These are phyloP conservation scores for Myotis davidii DNA, from an alignment of 2,113 vertebrate genomes.

Conservation along the genomic window DNA sequence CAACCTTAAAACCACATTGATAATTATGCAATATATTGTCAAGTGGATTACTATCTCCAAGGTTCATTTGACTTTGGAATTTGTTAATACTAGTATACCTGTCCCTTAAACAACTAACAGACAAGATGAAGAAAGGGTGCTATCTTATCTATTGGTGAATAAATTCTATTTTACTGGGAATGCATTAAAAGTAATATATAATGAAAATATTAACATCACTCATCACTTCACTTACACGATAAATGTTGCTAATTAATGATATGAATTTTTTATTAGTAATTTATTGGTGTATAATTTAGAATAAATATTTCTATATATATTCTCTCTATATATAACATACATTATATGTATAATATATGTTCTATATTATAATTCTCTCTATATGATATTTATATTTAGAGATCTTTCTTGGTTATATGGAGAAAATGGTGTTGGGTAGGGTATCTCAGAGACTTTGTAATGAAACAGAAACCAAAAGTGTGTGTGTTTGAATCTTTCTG, in stretches of 20 bases:
- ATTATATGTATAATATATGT: background rate
- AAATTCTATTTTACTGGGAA: background rate
- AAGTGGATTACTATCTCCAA: constrained; percentile 12
- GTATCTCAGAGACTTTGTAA: background rate
- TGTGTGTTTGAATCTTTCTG: background rate
- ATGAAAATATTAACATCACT: background rate
- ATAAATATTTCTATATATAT: background rate
- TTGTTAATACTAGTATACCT: background rate
- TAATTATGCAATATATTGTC: background rate
- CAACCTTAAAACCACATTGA: constrained; percentile 9
- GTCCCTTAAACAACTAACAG: background rate
- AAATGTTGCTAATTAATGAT: background rate
- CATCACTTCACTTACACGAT: background rate
- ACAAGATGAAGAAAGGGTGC: background rate
- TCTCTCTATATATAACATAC: background rate
- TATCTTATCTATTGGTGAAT: background rate
- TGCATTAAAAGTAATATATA: background rate
- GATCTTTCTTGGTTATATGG: background rate
- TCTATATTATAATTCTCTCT: background rate
- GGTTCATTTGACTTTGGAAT: constrained; percentile 18
- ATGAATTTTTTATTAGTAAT: background rate
- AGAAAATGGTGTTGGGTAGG: background rate
- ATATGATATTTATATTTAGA: background rate
- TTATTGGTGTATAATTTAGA: background rate
- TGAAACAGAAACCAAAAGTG: background rate